Base-by-base conservation (phyloP, 2,113 vertebrate genomes). In the Garra rufa region DNA sequence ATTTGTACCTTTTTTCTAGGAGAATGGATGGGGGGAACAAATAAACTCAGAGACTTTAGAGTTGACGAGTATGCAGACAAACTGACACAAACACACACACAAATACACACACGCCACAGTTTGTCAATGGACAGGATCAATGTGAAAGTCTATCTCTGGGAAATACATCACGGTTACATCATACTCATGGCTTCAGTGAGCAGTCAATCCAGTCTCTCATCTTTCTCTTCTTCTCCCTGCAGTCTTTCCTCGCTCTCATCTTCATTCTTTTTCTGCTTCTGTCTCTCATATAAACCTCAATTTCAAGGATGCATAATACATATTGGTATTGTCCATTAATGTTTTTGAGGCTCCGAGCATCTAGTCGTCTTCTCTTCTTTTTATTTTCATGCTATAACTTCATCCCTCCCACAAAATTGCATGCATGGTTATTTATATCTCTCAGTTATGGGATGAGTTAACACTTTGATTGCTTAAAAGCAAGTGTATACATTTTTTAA, bases 121-220 rank as follows among this genome's bases (percentile, higher is more conserved):
- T 26, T 52, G 17, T 76, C 28, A 76, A 76, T 76, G 74, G 74
- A 55, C 48, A 55, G 43, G 44, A 75, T 50, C 26, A 76, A 76
- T 76, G 48, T 76, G 74, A 76, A 76, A 55, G 30, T 55, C 48
- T 34, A 55, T 76, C 74, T 76, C 48, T 69, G 17, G 21, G 65
- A 57, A 19, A 57, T 57, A 57, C 21, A 57, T 69, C 65, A 11
- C 17, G 2, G 46, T 52, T 76, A 76, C 74, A 55, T 76, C 26
- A 55, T 55, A 9, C 28, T 44, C 48, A 9, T 71, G 28, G n/a
- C 70, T 61, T 28, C 70, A 50, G 50, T 50, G n/a, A 50, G 46
- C 43, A 26, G 24, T 19, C 14, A 75, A 8, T 10, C 26, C 15
- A 75, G 3, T 48, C 73, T 76, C 50, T 38, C 24, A 9, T 74